Conservation (phyloP, 2,888 invertebrate genomes). For the Plagodis pulveraria region DNA sequence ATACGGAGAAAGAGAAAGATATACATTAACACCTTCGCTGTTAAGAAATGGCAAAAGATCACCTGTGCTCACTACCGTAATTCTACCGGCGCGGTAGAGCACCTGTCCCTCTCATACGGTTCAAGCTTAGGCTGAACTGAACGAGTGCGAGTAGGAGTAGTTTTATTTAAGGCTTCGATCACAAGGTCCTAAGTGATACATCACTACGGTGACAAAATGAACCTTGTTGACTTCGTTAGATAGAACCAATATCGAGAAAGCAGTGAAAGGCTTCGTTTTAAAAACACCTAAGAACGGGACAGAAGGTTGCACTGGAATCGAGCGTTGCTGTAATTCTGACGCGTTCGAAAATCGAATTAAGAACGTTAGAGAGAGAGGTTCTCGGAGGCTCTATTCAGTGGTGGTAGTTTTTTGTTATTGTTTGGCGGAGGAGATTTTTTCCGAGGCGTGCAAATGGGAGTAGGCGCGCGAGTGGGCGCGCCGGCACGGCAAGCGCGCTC, state of each 20-base stretch:
- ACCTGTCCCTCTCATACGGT: constrained; percentile 84
- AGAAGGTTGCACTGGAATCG: constrained; percentile 79
- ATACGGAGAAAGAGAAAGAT: constrained; percentile 63
- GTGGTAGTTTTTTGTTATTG: constrained; percentile 82
- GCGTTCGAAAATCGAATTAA: constrained; percentile 84
- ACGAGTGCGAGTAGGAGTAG: constrained; percentile 84
- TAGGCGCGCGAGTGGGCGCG: constrained; percentile 84
- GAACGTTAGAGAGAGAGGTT: constrained; percentile 82
- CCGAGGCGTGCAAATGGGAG: constrained; percentile 84
- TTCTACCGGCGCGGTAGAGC: constrained; percentile 79
- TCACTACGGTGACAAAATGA: constrained; percentile 37
- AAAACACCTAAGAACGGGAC: constrained; percentile 69
- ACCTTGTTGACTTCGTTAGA: constrained; percentile 31
- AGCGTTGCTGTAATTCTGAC: constrained; percentile 78
- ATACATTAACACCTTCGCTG: constrained; percentile 73
- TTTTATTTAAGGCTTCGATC: constrained; percentile 50
- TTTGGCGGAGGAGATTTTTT: constrained; percentile 80
- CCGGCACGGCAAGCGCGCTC: constrained; percentile 81
- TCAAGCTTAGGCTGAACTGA: constrained; percentile 81
- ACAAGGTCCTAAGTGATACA: constrained; percentile 51
- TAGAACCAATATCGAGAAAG: constrained; percentile 12
- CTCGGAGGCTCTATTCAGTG: constrained; percentile 66
- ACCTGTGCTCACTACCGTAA: constrained; percentile 85
- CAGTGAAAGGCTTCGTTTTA: constrained; percentile 20
- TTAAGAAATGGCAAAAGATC: constrained; percentile 81